Percentiles rank a stretch among this genome's conserved stretches.
Conservation (phyloP, 1,140 invertebrate genomes). For the Parapsyche elsis region DNA sequence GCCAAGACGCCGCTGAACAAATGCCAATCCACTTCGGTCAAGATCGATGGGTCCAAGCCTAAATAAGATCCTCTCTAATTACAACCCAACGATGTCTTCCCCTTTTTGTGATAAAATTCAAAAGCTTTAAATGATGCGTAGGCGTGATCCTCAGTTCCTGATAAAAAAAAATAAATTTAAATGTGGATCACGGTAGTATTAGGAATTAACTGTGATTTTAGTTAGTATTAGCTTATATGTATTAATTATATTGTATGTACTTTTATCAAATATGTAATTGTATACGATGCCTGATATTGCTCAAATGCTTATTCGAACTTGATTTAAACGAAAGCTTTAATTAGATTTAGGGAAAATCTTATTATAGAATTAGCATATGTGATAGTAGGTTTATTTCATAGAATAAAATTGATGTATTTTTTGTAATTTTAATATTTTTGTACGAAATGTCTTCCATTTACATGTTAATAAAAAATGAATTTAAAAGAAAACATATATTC, state of each 20-base stretch:
- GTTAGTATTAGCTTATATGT: too few species aligned
- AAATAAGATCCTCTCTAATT: slow-evolving; percentile 55
- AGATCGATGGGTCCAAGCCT: slow-evolving; percentile 76
- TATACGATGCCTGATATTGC: slow-evolving; percentile 54
- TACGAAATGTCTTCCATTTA: slow-evolving; percentile 51
- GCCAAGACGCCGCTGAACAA: slow-evolving; percentile 69
- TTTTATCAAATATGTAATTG: slow-evolving; percentile 17
- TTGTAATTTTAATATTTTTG: not conserved
- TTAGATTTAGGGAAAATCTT: slow-evolving; percentile 20
- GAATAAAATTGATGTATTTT: not conserved
- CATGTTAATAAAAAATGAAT: slow-evolving; percentile 19
- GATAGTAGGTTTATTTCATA: slow-evolving; percentile 41
- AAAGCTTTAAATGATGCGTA: slow-evolving; percentile 30
- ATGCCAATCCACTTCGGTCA: slow-evolving; percentile 64
- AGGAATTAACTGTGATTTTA: slow-evolving; percentile 52
- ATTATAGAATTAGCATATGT: slow-evolving; percentile 19
- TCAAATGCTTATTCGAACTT: slow-evolving; percentile 43
- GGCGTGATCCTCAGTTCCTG: slow-evolving; percentile 1
- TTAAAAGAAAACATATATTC: not conserved
- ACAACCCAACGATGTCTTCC: slow-evolving; percentile 23
- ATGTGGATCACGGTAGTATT: slow-evolving; percentile 31
- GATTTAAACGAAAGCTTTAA: slow-evolving; percentile 28
- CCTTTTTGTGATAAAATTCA: slow-evolving; percentile 33
- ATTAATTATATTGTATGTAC: slow-evolving; percentile 37
- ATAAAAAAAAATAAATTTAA: not conserved